phyloP scores from a whole-genome alignment of 1,140 invertebrate genomes.

The Argopecten irradians region DNA sequence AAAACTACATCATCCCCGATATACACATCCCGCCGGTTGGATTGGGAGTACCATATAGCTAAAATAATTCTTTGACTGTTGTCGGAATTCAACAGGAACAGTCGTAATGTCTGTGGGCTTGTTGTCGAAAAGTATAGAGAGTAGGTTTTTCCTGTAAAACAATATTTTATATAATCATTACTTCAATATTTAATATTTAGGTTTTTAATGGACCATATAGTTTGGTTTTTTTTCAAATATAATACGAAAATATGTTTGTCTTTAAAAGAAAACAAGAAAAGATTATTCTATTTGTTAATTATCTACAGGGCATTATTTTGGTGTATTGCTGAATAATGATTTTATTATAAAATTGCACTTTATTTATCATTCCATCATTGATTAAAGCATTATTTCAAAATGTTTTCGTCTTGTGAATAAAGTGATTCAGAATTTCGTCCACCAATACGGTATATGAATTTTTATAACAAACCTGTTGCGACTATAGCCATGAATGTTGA shows the following conservation, averaged over 20 bases:
- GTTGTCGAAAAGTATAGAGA: constrained; percentile 67
- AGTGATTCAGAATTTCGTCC: too few relatives aligned
- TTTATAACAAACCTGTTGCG: constrained; percentile 58
- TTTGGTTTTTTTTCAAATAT: background rate
- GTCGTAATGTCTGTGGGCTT: constrained; percentile 65
- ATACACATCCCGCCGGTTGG: constrained; percentile 69
- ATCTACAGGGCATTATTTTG: too few relatives aligned
- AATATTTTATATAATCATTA: background rate
- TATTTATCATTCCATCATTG: too few relatives aligned
- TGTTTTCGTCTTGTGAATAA: too few relatives aligned
- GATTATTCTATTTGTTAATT: background rate
- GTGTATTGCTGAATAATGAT: too few relatives aligned
- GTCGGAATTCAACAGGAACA: constrained; percentile 63
- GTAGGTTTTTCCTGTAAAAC: constrained; percentile 58
- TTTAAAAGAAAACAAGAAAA: background rate
- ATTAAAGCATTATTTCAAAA: too few relatives aligned
- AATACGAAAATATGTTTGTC: background rate
- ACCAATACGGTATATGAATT: too few relatives aligned
- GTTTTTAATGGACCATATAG: background rate
- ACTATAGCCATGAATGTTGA: constrained; percentile 72
- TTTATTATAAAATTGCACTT: too few relatives aligned
- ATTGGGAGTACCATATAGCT: constrained; percentile 60
- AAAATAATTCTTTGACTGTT: constrained; percentile 56
- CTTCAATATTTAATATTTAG: background rate
- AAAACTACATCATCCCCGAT: constrained; percentile 53